phyloP scores from a whole-genome alignment of 64 coral and sea anemone genomes.

The Anthopleura sola region DNA sequence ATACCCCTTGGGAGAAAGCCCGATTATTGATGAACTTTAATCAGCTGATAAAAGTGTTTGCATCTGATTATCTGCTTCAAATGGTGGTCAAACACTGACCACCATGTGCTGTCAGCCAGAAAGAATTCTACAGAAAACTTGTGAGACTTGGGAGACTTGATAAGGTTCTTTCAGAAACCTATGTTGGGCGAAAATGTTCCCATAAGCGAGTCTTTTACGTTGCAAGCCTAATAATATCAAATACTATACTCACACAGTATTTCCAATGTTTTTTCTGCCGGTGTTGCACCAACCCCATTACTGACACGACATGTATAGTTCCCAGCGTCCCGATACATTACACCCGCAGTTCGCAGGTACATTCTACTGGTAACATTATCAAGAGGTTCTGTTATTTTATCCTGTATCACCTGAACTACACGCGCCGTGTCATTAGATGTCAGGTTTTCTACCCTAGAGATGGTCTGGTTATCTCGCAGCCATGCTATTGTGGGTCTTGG shows the following conservation, averaged over 20 bases:
- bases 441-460: not conserved
- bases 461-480: not conserved
- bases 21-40: too few relatives aligned
- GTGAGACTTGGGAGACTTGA: too few relatives aligned
- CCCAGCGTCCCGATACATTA: slow-evolving; percentile 42
- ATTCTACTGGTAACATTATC: slow-evolving; percentile 36
- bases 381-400: not conserved
- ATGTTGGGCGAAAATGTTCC: too few relatives aligned
- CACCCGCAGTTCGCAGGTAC: slow-evolving; percentile 45
- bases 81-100: too few relatives aligned
- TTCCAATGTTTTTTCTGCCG: slow-evolving; percentile 34
- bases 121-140: too few relatives aligned
- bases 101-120: too few relatives aligned
- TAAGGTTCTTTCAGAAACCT: too few relatives aligned
- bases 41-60: too few relatives aligned
- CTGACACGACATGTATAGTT: slow-evolving; percentile 44
- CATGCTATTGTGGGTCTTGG: slow-evolving; percentile 22
- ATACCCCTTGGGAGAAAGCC: too few relatives aligned
- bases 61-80: too few relatives aligned
- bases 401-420: slow-evolving; percentile 27
- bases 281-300: slow-evolving; percentile 9
- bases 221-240: not conserved
- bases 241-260: slow-evolving; percentile 53
- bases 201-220: too few relatives aligned
- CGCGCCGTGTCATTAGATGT: not conserved